Evolutionary conservation across 53 echinoderm and acorn worm species (phyloP).

Genomic region (Stichopus horrens): DNA sequence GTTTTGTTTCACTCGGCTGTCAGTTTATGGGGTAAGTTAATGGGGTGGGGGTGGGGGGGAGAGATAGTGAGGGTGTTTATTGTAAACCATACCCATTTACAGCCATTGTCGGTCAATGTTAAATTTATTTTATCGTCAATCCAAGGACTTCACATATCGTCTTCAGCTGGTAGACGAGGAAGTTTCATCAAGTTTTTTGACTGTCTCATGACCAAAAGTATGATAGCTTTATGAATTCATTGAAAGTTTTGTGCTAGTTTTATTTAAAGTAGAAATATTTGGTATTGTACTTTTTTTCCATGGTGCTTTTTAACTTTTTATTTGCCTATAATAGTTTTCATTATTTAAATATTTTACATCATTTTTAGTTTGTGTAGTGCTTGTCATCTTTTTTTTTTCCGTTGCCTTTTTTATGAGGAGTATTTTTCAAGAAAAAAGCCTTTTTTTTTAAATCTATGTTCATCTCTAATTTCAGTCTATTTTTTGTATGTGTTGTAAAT

Average conservation of each 20-base stretch:
- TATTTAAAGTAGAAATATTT: not conserved
- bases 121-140: too few species aligned
- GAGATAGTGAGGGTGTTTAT: too few species aligned
- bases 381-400: not conserved
- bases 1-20: too few species aligned
- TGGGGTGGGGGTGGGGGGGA: too few species aligned
- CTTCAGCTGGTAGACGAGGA: too few species aligned
- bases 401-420: not conserved
- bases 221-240: too few species aligned
- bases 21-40: too few species aligned
- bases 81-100: too few species aligned
- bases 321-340: not conserved
- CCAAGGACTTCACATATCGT: too few species aligned
- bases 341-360: not conserved
- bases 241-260: not conserved
- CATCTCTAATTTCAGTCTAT: not conserved
- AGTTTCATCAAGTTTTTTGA: too few species aligned
- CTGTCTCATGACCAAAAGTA: too few species aligned
- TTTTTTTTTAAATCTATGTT: constrained; percentile 10
- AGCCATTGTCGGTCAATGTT: too few species aligned
- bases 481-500: constrained; percentile 32
- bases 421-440: not conserved
- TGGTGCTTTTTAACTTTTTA: constrained; percentile 11
- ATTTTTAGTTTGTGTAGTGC: constrained; percentile 9
- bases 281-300: not conserved